phyloP scores from a whole-genome alignment of 2,797 vertebrate genomes.

The Arnoldichthys spilopterus region DNA sequence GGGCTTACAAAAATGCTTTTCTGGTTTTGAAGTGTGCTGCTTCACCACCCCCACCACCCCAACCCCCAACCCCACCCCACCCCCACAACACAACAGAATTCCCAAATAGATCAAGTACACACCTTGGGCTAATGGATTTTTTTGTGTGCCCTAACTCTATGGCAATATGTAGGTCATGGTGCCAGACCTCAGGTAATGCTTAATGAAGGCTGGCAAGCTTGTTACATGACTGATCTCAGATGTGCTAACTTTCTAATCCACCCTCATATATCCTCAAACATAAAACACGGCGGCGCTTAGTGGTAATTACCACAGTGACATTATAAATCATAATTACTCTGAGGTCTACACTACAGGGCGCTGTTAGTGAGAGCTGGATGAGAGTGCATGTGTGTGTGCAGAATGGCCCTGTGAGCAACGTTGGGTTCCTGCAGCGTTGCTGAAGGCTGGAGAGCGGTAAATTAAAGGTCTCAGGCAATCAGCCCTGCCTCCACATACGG shows the following conservation, averaged over 20 bases:
- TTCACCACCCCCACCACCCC: not conserved
- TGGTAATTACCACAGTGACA: slow-evolving; percentile 24
- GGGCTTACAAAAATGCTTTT: slow-evolving; percentile 15
- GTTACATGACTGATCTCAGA: slow-evolving; percentile 36
- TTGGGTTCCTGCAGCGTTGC: slow-evolving; percentile 47
- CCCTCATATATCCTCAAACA: slow-evolving; percentile 9
- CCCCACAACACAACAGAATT: not conserved
- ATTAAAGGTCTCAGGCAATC: slow-evolving; percentile 73
- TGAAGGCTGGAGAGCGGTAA: slow-evolving; percentile 62
- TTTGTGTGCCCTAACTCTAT: slow-evolving; percentile 1
- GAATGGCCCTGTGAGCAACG: not conserved
- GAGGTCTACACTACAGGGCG: not conserved
- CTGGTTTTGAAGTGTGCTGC: not conserved
- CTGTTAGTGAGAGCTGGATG: not conserved
- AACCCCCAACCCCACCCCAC: too few relatives aligned
- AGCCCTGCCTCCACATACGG: slow-evolving; percentile 52
- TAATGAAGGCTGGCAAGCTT: slow-evolving; percentile 46
- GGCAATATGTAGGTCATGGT: slow-evolving; percentile 30
- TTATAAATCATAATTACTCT: slow-evolving; percentile 28
- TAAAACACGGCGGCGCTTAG: slow-evolving; percentile 23
- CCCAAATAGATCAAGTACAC: not conserved
- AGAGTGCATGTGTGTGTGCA: not conserved
- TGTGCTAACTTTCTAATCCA: slow-evolving; percentile 16
- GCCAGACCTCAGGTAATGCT: slow-evolving; percentile 34
- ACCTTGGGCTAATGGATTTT: not conserved